Conservation (phyloP, 2,113 vertebrate genomes). For the Lasiurus cinereus region DNA sequence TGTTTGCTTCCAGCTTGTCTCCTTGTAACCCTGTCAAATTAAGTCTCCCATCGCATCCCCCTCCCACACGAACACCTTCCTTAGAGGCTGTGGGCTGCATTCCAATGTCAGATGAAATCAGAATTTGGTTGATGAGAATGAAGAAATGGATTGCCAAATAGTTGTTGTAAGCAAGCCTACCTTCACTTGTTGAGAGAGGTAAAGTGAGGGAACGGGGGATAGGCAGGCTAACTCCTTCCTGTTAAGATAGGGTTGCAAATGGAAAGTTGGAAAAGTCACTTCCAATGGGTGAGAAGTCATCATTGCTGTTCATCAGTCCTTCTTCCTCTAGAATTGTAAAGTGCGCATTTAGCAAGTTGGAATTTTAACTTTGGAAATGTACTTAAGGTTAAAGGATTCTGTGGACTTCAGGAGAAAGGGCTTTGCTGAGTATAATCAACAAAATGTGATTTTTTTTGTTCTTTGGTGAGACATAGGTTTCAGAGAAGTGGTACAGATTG, state of each 20-base stretch:
- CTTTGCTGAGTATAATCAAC: neutral
- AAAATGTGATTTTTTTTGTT: neutral
- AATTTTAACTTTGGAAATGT: neutral
- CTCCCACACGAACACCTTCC: slow-evolving; percentile 75
- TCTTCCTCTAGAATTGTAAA: neutral
- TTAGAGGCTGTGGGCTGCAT: slow-evolving; percentile 79
- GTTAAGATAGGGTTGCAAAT: neutral
- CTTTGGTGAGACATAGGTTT: neutral
- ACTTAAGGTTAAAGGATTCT: neutral
- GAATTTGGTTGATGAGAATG: slow-evolving; percentile 65
- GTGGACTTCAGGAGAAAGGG: neutral
- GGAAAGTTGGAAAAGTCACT: neutral
- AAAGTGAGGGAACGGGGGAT: neutral
- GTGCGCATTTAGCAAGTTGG: neutral
- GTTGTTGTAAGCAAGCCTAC: slow-evolving; percentile 5
- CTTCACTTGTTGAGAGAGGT: slow-evolving; percentile 33
- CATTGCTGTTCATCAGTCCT: neutral
- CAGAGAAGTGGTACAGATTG: neutral
- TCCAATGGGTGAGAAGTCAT: neutral
- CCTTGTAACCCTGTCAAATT: slow-evolving; percentile 88
- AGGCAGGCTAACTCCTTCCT: neutral
- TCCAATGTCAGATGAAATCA: slow-evolving; percentile 70
- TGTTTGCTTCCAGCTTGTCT: slow-evolving; percentile 88
- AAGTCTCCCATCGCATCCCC: slow-evolving; percentile 78
- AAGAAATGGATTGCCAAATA: slow-evolving; percentile 67